phyloP scores from a whole-genome alignment of 2,797 vertebrate genomes.

The Melanotaenia boesemani region DNA sequence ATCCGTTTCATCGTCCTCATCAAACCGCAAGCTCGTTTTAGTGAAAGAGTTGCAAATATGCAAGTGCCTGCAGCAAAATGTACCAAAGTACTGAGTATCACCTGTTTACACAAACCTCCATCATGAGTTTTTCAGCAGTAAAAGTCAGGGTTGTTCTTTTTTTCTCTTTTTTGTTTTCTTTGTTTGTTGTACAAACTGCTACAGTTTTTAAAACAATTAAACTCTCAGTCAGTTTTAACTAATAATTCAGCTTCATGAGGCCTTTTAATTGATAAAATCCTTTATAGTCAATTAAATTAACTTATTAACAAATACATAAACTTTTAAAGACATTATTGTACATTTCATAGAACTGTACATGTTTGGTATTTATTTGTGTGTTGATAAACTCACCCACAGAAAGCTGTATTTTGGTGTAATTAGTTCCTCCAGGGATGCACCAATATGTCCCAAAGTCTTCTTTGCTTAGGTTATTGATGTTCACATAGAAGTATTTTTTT shows the following conservation, averaged over 20 bases:
- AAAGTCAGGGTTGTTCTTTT: no score
- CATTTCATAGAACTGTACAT: not conserved
- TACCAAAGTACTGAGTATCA: no score
- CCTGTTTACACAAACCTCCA: no score
- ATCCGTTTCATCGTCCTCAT: not conserved
- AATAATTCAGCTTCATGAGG: no score
- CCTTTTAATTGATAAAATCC: no score
- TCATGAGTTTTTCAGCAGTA: no score
- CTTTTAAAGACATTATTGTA: not conserved
- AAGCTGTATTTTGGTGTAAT: constrained; percentile 16
- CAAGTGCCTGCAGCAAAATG: no score
- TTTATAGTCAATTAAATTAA: no score
- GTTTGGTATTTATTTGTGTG: not conserved
- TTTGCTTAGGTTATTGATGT: not conserved
- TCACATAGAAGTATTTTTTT: constrained; percentile 2
- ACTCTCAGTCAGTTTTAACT: no score
- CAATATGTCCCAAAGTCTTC: constrained; percentile 50
- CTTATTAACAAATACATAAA: not conserved
- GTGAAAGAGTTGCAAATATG: not conserved
- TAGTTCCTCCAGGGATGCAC: constrained; percentile 20
- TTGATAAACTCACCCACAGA: constrained; percentile 25
- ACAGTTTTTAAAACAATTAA: no score
- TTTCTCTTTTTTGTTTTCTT: no score
- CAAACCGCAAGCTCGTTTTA: not conserved
- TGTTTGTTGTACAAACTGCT: no score